phyloP scores from a whole-genome alignment of 1,140 invertebrate genomes.

The Aleiodes sp. region DNA sequence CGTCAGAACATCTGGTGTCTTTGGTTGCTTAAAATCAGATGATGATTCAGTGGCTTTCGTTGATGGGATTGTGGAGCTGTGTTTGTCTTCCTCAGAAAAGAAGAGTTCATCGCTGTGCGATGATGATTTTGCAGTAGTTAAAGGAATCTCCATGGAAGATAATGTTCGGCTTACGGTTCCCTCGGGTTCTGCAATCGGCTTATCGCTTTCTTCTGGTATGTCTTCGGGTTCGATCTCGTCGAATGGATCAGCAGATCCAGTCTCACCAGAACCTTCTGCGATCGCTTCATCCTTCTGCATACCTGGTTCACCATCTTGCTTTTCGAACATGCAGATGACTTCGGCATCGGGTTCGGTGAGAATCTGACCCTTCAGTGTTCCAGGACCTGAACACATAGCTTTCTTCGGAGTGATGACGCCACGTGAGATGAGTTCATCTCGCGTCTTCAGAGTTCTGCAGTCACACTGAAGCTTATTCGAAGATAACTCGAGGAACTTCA shows the following conservation, averaged over 20 bases:
- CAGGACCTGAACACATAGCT: conserved; percentile 46
- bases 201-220: conserved; percentile 18
- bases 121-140: background rate
- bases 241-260: background rate
- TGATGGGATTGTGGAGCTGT: conserved; percentile 15
- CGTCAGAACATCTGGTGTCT: background rate
- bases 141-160: background rate
- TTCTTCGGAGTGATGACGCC: conserved; percentile 52
- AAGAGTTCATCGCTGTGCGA: conserved; percentile 44
- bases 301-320: conserved; percentile 47
- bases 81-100: conserved; percentile 47
- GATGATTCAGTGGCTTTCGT: background rate
- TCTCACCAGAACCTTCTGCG: conserved; percentile 31
- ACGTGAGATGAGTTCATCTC: conserved; percentile 47
- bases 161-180: background rate
- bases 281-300: conserved; percentile 53
- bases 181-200: background rate
- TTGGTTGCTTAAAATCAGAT: background rate
- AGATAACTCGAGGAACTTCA: conserved; percentile 71
- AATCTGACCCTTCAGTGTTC: conserved; percentile 41
- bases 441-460: conserved; percentile 49
- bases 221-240: conserved; percentile 24
- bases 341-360: conserved; percentile 46
- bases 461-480: conserved; percentile 74
- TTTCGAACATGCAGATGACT: conserved; percentile 49